Conservation (phyloP, 2,888 invertebrate genomes). For the Trachelus troglodyta region DNA sequence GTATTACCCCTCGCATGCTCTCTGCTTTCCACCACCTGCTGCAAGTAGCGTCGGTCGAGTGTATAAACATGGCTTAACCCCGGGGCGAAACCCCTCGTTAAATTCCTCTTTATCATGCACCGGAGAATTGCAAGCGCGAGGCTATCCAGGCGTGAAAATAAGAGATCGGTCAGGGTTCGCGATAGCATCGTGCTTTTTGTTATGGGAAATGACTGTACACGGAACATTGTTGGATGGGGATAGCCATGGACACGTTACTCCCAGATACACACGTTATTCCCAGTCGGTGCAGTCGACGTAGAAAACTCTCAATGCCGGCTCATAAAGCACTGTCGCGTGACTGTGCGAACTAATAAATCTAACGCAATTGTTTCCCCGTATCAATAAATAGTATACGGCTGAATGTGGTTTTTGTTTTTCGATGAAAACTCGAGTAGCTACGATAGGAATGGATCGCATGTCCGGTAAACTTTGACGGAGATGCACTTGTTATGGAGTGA, state of each 20-base stretch:
- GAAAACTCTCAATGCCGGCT: too few species aligned
- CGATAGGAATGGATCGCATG: too few species aligned
- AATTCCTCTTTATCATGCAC: conserved; percentile 53
- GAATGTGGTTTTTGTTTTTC: background rate
- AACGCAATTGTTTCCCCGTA: conserved; percentile 44
- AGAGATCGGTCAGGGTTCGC: conserved; percentile 27
- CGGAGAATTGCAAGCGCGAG: conserved; percentile 18
- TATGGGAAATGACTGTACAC: conserved; percentile 15
- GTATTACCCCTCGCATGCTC: background rate
- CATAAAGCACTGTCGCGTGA: conserved; percentile 5
- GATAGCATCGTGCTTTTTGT: conserved; percentile 24
- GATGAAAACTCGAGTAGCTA: too few species aligned
- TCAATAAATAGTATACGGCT: conserved; percentile 43
- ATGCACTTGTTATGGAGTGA: background rate
- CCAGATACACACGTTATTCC: background rate
- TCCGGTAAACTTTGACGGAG: too few species aligned
- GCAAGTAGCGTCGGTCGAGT: conserved; percentile 26
- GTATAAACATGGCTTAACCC: conserved; percentile 45
- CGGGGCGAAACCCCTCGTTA: conserved; percentile 51
- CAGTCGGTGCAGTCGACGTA: background rate
- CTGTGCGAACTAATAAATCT: conserved; percentile 45
- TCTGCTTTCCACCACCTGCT: background rate
- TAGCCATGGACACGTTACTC: background rate
- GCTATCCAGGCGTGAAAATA: conserved; percentile 38
- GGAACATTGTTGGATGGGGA: background rate